Base-by-base conservation (phyloP, 2,113 vertebrate species). In the Perccottus glenii region DNA sequence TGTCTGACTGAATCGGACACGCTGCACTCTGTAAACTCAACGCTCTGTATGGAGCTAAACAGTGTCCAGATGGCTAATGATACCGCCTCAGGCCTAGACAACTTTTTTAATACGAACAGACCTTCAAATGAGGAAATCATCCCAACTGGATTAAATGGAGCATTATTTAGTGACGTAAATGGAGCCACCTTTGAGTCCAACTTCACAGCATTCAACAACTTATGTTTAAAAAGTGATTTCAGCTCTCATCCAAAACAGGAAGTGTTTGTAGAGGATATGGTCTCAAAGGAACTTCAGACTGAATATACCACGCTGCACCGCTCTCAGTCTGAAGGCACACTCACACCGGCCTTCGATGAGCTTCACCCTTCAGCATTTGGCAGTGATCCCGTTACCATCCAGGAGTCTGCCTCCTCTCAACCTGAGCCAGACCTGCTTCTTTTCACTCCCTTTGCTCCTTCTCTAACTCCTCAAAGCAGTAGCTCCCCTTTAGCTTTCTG, bases 391-490 rank as follows among this genome's bases (percentile, higher is more conserved):
- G 9, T 64, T 5, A 33, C 59, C 0, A 60, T 78, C 19, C 67
- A 75, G 48, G 69, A 42, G 3, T 82, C 67, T 44, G 73, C 80
- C 43, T 73, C 69, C 0, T 19, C 6, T 36, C 36, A 55, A 55
- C 47, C 67, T 56, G 85, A 64, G 75, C 56, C 49, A 1, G 32
- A 53, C 48, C 59, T 70, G 61, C 73, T 90, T 92, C 73, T 90
- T 90, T 65, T 78, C 87, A 82, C n/a, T 84, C 78, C 89, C 52
- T 84, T 73, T 58, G 68, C 74, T 79, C 80, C 85, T 58, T 58
- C 55, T 73, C 61, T 88, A 75, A 73, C 75, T 42, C 73, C 78
- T 77, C 63, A 82, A 44, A 57, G 49, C 61, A 56, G 64, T 61
- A 78, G 79, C 75, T 69, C 64, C 61, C 78, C 69, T 48, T 56